Evolutionary conservation across 2,797 vertebrate genomes (phyloP), one percentile per base, ranked within the genome.

Genomic region (Acanthornis magna): DNA sequence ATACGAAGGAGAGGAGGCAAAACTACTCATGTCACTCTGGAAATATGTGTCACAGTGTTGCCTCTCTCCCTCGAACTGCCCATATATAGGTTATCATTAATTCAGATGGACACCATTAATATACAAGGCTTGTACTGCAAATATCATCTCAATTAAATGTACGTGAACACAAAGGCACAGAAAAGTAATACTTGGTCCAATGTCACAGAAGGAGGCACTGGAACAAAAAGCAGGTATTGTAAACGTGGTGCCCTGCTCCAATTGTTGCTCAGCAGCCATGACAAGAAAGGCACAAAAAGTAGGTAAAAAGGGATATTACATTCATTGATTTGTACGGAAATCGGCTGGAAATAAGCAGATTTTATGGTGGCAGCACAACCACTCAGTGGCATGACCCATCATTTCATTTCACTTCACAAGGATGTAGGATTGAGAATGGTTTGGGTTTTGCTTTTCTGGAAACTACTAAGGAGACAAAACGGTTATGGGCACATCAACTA

Each of bases 91-190:
- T 43, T 63, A 55, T 9, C 42, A 40, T 32, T 50, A 57, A 23
- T 42, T 61, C 32, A 61, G 42, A 58, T 3, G 40, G 47, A 61
- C 20, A 18, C 16, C 16, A 26, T 29, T 67, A 45, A 86, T 9
- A 25, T 50, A 66, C 51, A 88, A 63, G 26, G 42, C 13, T 60
- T 32, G 23, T 51, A 38, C 13, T 30, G 10, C 36, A 38, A 53
- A 13, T 11, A 60, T 42, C 40, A 42, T 15, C 26, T 53, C 30
- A 73, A 32, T 48, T 61, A 63, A 85, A 54, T 13, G 8, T 2
- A 8, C 0, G 6, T 32, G 40, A 36, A n/a, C 14, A 51, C 0
- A 3, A 2, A 47, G 23, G 34, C 55, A 73, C 29, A 50, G n/a
- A 67, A 42, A 54, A n/a, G 13, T 13, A 72, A 15, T 12, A 15